A percentile compares a stretch with the other conserved stretches of the same genome.
Conservation (phyloP, 2,888 invertebrate species). For the Zele albiditarsus region DNA sequence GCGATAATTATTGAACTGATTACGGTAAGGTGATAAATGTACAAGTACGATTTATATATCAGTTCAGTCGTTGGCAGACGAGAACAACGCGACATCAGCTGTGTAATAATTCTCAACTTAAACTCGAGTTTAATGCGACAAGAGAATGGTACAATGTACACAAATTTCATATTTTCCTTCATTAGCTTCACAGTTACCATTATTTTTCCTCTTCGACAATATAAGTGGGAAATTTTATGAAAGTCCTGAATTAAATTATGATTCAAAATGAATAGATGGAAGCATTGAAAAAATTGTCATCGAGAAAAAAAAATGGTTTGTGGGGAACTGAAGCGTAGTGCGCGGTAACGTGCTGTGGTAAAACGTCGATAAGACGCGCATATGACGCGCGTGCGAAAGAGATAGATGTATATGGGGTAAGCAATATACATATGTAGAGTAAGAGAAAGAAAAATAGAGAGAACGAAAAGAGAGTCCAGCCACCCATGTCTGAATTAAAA, state of each 20-base stretch:
- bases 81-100: not conserved
- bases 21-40: not conserved
- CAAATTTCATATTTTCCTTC: not conserved
- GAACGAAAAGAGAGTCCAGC: slow-evolving; percentile 48
- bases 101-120: not conserved
- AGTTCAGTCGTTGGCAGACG: not conserved
- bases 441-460: not conserved
- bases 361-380: slow-evolving; percentile 54
- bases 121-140: too few relatives aligned
- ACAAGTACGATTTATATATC: not conserved
- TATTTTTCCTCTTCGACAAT: too few relatives aligned
- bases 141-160: too few relatives aligned
- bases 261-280: too few relatives aligned
- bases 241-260: too few relatives aligned
- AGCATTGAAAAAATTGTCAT: too few relatives aligned
- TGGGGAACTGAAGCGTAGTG: slow-evolving; percentile 28
- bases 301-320: slow-evolving; percentile 21
- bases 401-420: slow-evolving; percentile 21
- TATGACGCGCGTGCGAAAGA: slow-evolving; percentile 40
- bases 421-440: not conserved
- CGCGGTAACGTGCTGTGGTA: slow-evolving; percentile 31
- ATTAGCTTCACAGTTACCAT: too few relatives aligned
- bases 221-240: too few relatives aligned
- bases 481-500: slow-evolving; percentile 56
- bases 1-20: not conserved